Conservation (phyloP, 2,113 vertebrate genomes). For the Shinisaurus crocodilurus region DNA sequence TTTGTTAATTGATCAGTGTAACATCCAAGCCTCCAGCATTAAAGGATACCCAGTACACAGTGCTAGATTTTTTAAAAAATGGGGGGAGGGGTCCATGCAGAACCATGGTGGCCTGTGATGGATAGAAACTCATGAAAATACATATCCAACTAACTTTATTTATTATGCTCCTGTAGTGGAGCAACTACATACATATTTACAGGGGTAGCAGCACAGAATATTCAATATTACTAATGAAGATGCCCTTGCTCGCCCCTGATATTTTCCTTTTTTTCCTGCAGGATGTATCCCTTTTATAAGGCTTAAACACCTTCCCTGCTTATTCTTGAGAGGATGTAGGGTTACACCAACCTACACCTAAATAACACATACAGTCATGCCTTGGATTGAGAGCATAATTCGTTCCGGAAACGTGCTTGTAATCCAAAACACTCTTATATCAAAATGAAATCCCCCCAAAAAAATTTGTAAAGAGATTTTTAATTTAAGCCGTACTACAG, state of each 20-base stretch:
- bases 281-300: no score
- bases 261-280: no score
- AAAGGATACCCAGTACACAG: background rate
- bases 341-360: background rate
- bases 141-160: background rate
- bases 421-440: no score
- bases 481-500: no score
- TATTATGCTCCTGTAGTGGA: background rate
- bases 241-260: background rate
- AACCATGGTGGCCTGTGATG: background rate
- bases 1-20: background rate
- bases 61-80: background rate
- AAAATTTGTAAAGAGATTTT: no score
- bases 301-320: background rate
- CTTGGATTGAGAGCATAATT: no score
- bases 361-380: no score
- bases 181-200: background rate
- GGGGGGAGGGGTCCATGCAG: background rate
- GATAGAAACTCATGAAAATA: background rate
- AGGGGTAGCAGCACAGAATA: background rate
- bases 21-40: background rate
- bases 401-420: no score
- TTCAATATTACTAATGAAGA: background rate
- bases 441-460: no score
- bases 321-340: background rate